Evolutionary conservation across 2,888 invertebrate genomes (phyloP).

Genomic region (Brachyopa scutellaris): DNA sequence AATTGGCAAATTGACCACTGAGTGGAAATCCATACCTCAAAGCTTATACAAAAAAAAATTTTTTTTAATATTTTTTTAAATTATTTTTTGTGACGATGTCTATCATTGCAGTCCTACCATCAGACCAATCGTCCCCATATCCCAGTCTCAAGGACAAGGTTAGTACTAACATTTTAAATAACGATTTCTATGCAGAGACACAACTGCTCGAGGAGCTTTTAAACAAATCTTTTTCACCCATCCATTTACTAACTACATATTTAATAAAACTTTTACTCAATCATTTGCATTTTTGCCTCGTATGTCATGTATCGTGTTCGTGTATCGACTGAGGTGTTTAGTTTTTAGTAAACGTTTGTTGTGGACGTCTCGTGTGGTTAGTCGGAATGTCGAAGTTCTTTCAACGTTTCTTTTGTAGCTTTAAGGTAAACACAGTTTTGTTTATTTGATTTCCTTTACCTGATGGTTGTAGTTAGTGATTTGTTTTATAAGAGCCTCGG

Average conservation of each 20-base stretch:
- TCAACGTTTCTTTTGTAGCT: slow-evolving; percentile 76
- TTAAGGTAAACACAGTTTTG: slow-evolving; percentile 76
- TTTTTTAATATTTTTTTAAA: no score
- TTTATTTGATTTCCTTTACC: slow-evolving; percentile 1
- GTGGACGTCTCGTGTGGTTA: slow-evolving; percentile 24
- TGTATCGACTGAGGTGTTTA: no score
- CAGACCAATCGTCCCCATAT: slow-evolving; percentile 9
- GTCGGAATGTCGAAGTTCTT: slow-evolving; percentile 74
- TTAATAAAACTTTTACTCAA: slow-evolving; percentile 24
- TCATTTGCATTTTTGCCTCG: slow-evolving; percentile 11
- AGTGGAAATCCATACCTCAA: no score
- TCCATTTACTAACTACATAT: neutral
- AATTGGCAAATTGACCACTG: slow-evolving; percentile 20
- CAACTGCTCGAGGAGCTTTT: no score
- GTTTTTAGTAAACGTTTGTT: slow-evolving; percentile 43
- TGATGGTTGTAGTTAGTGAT: neutral
- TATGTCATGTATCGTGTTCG: no score
- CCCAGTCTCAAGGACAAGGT: slow-evolving; percentile 57
- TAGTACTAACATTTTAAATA: neutral
- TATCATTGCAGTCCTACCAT: slow-evolving; percentile 38
- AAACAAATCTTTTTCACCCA: no score
- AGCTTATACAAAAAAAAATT: no score
- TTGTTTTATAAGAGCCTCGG: neutral
- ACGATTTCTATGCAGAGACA: slow-evolving; percentile 1
- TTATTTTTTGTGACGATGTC: slow-evolving; percentile 44